Evolutionary conservation across 2,113 vertebrate genomes (phyloP).

Genomic region (Meles meles): DNA sequence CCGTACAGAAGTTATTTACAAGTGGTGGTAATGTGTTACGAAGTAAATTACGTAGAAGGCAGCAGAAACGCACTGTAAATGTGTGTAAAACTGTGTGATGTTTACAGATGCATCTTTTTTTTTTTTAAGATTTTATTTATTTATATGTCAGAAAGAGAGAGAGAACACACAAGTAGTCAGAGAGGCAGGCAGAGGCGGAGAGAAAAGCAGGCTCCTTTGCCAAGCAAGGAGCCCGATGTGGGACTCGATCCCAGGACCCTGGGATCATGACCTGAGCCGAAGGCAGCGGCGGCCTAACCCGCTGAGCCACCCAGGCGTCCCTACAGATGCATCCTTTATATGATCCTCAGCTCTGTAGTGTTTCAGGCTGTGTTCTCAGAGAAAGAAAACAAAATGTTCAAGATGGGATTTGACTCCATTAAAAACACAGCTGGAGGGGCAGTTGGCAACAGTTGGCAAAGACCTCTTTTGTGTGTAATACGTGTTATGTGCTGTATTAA

Average conservation of each 20-base stretch:
- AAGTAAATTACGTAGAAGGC: background rate
- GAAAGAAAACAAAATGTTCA: background rate
- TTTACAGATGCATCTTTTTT: accelerated
- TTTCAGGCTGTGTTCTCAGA: background rate
- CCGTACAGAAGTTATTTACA: no score
- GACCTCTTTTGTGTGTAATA: background rate
- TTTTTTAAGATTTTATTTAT: no score
- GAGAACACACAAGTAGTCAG: no score
- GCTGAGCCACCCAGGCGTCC: no score
- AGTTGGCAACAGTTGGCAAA: background rate
- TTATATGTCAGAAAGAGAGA: no score
- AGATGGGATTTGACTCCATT: background rate
- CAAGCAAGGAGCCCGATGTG: no score
- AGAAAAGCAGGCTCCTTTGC: no score
- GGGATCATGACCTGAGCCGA: no score
- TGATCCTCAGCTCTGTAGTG: background rate
- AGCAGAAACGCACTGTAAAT: background rate
- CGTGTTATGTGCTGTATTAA: accelerated
- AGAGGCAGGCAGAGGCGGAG: no score
- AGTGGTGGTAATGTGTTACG: background rate
- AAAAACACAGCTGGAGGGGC: background rate
- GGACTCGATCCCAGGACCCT: no score
- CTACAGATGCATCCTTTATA: accelerated
- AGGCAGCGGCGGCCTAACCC: no score
- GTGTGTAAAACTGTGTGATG: background rate